These are phyloP conservation scores for Thera obeliscata DNA, from an alignment of 2,888 invertebrate genomes.

Conservation along the genomic window DNA sequence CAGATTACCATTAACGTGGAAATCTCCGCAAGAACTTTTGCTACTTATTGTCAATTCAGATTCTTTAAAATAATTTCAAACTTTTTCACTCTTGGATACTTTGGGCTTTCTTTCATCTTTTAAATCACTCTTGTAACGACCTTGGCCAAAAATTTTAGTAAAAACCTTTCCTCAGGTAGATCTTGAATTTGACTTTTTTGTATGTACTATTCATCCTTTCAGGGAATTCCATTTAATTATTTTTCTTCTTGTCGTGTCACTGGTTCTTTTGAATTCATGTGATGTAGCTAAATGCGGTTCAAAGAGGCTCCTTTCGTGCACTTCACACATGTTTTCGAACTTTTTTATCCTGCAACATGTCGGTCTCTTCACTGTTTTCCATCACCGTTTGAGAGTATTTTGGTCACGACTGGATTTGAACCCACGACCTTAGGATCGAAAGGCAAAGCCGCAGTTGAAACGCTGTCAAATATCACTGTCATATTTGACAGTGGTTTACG, in stretches of 20 bases:
- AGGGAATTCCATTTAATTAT: neutral
- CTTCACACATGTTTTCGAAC: no score
- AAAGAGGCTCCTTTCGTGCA: no score
- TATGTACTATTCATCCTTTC: neutral
- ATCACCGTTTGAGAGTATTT: no score
- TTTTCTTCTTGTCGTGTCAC: no score
- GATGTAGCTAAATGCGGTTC: neutral
- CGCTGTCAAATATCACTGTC: no score
- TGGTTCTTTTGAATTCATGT: neutral
- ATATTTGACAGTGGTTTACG: no score
- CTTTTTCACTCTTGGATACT: constrained; percentile 66
- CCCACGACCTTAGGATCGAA: no score
- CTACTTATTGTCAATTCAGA: constrained; percentile 69
- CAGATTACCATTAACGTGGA: constrained; percentile 70
- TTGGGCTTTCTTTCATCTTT: constrained; percentile 69
- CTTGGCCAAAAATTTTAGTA: neutral
- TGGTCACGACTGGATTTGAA: no score
- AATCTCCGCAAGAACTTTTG: constrained; percentile 67
- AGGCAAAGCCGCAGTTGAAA: no score
- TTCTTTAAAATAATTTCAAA: constrained; percentile 71
- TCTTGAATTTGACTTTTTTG: neutral
- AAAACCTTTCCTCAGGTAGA: neutral
- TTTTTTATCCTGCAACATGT: no score
- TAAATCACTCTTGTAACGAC: constrained; percentile 51
- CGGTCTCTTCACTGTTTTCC: no score